Conservation (phyloP, 37 sponge, comb jelly and placozoan genomes). For the Hexactinellida sp. region DNA sequence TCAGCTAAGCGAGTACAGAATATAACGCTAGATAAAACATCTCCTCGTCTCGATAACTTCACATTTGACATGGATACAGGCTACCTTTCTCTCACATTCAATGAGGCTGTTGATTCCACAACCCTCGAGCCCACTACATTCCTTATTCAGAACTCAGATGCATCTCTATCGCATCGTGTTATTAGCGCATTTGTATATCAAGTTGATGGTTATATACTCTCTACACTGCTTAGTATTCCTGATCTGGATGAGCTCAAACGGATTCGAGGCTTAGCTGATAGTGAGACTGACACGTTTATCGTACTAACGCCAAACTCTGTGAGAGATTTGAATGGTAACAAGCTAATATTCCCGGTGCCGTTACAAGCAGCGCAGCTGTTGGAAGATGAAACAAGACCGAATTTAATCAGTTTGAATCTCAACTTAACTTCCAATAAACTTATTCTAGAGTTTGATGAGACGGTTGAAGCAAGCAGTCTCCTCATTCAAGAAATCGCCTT, state of each 20-base stretch:
- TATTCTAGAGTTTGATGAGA: conserved; percentile 60
- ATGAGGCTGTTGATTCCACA: conserved; percentile 17
- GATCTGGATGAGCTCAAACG: conserved; percentile 80
- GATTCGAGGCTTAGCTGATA: conserved; percentile 37
- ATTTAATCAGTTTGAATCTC: conserved; percentile 45
- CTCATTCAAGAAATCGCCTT: conserved; percentile 39
- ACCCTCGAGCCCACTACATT: not conserved
- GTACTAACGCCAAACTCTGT: conserved; percentile 34
- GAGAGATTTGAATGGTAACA: conserved; percentile 67
- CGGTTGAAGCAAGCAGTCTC: conserved; percentile 34
- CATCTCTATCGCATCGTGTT: not conserved
- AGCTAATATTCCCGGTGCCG: conserved; percentile 40
- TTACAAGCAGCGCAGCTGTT: conserved; percentile 29
- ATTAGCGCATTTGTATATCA: conserved; percentile 19
- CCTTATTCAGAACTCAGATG: not conserved
- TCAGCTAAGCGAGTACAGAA: not conserved
- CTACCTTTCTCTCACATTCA: conserved; percentile 4
- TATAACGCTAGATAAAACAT: conserved; percentile 10
- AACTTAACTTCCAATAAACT: conserved; percentile 45
- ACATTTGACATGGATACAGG: conserved; percentile 13
- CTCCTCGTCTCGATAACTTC: conserved; percentile 7
- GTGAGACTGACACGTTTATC: conserved; percentile 32
- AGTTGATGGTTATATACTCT: conserved; percentile 52
- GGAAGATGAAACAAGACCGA: conserved; percentile 41
- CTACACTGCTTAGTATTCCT: conserved; percentile 35